Percentiles rank a stretch among this genome's conserved stretches.
Conservation (phyloP, 2,888 invertebrate species). For the Andrena minutula region DNA sequence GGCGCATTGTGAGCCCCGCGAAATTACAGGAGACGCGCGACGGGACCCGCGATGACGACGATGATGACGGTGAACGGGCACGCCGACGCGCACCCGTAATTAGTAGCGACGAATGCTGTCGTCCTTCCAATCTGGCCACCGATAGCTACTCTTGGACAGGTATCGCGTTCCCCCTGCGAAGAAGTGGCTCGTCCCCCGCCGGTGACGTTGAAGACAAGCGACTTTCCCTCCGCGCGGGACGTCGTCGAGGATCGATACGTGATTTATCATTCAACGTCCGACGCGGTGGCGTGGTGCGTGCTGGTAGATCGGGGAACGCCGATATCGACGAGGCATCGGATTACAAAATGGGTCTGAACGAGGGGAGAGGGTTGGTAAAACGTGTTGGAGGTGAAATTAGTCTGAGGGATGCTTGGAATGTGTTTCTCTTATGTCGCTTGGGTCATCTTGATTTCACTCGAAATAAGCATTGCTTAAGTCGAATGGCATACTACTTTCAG, state of each 20-base stretch:
- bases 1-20: conserved; percentile 76
- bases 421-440: not conserved
- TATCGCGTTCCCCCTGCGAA: not conserved
- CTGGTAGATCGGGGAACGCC: conserved; percentile 8
- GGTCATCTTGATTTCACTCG: too few relatives aligned
- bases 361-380: not conserved
- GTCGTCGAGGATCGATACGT: conserved; percentile 43
- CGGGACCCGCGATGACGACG: conserved; percentile 51
- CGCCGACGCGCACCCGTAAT: conserved; percentile 55
- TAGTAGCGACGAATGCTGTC: conserved; percentile 56
- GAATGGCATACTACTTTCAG: too few relatives aligned
- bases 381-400: not conserved
- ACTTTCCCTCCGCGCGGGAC: not conserved
- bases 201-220: conserved; percentile 1
- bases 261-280: conserved; percentile 53
- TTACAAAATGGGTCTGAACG: conserved; percentile 14
- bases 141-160: conserved; percentile 31
- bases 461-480: too few relatives aligned
- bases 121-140: conserved; percentile 19
- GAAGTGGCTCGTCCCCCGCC: not conserved
- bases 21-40: conserved; percentile 76
- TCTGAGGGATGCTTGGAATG: not conserved
- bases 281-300: not conserved
- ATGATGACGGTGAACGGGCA: conserved; percentile 38
- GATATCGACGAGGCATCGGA: conserved; percentile 19